Evolutionary conservation across 2,113 vertebrate species (phyloP).

Genomic region (Collichthys lucidus): DNA sequence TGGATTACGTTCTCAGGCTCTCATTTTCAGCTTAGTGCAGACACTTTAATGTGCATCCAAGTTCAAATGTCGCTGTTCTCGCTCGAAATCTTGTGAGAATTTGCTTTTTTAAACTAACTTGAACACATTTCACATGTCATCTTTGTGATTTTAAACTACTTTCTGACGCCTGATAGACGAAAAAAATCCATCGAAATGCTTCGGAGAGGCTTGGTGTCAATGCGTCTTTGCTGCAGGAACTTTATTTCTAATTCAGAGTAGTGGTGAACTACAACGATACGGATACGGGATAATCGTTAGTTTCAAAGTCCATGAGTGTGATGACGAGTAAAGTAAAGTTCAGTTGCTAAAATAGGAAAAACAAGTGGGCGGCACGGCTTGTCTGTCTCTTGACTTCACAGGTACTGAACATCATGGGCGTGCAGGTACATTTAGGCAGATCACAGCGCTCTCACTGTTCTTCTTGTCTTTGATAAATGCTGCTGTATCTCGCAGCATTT

Average conservation of each 20-base stretch:
- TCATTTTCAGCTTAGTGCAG: constrained; percentile 32
- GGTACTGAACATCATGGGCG: constrained; percentile 18
- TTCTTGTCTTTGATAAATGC: constrained; percentile 29
- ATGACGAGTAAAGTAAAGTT: constrained; percentile 42
- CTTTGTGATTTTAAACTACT: not conserved
- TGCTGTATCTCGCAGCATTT: constrained; percentile 2
- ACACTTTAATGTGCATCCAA: constrained; percentile 3
- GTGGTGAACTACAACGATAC: constrained; percentile 37
- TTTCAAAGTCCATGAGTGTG: constrained; percentile 56
- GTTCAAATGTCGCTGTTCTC: not conserved
- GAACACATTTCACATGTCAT: not conserved
- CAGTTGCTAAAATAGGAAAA: constrained; percentile 1
- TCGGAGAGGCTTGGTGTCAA: not conserved
- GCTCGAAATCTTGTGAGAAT: not conserved
- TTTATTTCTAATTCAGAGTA: not conserved
- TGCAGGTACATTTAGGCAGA: not conserved
- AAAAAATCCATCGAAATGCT: not conserved
- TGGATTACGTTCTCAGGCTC: constrained; percentile 44
- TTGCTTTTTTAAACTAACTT: not conserved
- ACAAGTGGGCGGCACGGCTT: constrained; percentile 4
- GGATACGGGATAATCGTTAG: constrained; percentile 5
- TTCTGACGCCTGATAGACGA: not conserved
- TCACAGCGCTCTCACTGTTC: constrained; percentile 14
- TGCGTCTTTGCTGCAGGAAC: not conserved
- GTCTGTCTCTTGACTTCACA: constrained; percentile 36